Percentiles rank a stretch among this genome's conserved stretches.
Evolutionary conservation across 2,888 invertebrate species (phyloP).

Genomic region (Drosophila ezoana): DNA sequence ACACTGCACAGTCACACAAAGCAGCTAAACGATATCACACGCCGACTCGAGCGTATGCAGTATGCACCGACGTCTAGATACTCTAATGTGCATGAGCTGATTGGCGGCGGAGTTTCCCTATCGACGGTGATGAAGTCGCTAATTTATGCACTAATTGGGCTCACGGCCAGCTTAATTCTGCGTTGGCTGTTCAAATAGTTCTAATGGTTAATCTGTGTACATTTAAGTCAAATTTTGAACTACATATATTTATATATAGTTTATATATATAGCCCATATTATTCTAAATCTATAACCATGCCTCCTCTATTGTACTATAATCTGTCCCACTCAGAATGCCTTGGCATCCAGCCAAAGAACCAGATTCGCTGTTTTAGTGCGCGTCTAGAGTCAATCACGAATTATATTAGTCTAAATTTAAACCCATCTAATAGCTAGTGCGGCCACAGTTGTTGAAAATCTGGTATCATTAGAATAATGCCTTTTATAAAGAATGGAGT

Average conservation of each 20-base stretch:
- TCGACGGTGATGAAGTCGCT: conserved; percentile 75
- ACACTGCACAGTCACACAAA: conserved; percentile 86
- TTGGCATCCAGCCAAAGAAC: conserved; percentile 50
- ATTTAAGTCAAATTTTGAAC: conserved; percentile 57
- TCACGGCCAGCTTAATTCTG: conserved; percentile 74
- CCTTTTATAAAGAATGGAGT: conserved; percentile 33
- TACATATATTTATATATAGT: conserved; percentile 39
- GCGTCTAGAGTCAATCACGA: conserved; percentile 55
- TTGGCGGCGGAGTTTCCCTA: conserved; percentile 67
- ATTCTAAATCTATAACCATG: conserved; percentile 21
- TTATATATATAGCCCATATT: conserved; percentile 27
- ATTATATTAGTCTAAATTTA: conserved; percentile 40
- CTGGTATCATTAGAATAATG: conserved; percentile 40
- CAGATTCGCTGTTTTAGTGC: conserved; percentile 10
- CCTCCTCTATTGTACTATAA: conserved; percentile 45
- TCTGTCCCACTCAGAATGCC: conserved; percentile 57
- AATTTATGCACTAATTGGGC: conserved; percentile 75
- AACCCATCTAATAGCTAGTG: conserved; percentile 1
- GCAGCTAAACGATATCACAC: conserved; percentile 84
- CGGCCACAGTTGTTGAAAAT: conserved; percentile 3
- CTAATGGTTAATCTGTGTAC: conserved; percentile 43
- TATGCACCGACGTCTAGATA: conserved; percentile 68
- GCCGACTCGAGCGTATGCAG: conserved; percentile 81
- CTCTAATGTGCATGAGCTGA: conserved; percentile 39
- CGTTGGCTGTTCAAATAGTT: conserved; percentile 81